These are phyloP conservation scores for Odocoileus hemionus DNA, from an alignment of 2,113 vertebrate species.

Conservation along the genomic window DNA sequence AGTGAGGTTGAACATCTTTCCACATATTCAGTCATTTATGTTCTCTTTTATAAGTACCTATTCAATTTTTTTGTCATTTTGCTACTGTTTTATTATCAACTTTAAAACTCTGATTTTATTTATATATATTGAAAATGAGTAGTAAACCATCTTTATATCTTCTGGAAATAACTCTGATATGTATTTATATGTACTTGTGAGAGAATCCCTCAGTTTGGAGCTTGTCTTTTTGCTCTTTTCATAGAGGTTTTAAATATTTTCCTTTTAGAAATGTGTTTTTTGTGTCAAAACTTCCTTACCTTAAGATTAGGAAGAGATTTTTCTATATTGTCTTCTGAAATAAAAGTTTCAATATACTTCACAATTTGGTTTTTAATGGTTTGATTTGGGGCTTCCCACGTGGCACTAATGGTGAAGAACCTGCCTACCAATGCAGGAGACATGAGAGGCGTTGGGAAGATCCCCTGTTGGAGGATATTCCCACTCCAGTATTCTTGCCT, in stretches of 20 bases:
- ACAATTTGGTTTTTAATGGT: neutral
- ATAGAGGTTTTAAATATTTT: neutral
- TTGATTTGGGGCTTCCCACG: neutral
- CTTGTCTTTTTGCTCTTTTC: neutral
- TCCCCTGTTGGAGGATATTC: neutral
- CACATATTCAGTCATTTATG: neutral
- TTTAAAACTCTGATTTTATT: neutral
- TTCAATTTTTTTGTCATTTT: neutral
- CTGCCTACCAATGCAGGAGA: neutral
- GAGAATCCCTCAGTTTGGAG: neutral
- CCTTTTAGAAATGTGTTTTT: neutral
- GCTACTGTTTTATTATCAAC: neutral
- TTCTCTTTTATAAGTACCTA: neutral
- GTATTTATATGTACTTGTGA: neutral
- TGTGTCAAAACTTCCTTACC: neutral
- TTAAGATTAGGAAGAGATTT: neutral
- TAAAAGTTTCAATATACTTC: neutral
- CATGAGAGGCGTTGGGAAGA: rapidly evolving
- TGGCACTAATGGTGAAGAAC: neutral
- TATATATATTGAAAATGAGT: neutral
- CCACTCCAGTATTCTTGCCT: neutral
- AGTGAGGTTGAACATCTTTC: neutral
- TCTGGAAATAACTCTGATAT: neutral
- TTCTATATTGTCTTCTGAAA: neutral
- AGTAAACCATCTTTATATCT: neutral